Evolutionary conservation across 1,140 invertebrate genomes (phyloP), one percentile per base, ranked within the genome.

Genomic region (Laodelphax striatellus): DNA sequence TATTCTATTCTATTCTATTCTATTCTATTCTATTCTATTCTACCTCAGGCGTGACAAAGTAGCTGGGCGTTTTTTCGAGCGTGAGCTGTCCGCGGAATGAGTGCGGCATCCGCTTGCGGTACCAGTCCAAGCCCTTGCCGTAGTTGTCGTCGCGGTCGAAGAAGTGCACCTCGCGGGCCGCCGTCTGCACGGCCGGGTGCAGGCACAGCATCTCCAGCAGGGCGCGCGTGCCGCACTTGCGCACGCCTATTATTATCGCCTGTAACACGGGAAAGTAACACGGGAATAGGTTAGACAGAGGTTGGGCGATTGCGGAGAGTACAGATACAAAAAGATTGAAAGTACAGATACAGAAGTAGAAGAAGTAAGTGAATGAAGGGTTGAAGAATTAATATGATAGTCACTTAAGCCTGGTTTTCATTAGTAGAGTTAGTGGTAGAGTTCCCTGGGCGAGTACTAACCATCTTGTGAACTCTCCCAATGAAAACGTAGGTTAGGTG

Each of bases 11-110:
- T 74, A 93, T 28, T 28, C 24, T 28, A 6, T 2, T n/a, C n/a
- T n/a, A n/a, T n/a, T n/a, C 24, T 28, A 28, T 28, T 28, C 24
- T 28, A 28, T 28, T 28, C 24, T 28, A 6, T 2, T 28, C 79
- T 74, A 93, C 94, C 80, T 95, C 91, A 16, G 92, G 90, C 14
- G 93, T 97, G 55, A 98, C 90, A 76, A 98, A 97, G 76, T 98
- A 98, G 67, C 92, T 94, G 0, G 95, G 95, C 63, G 92, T 96
- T 74, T 98, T 98, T 75, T 98, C 95, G 67, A 98, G 93, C 14
- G 94, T 97, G 62, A 97, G 85, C 75, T 97, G 92, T 21, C 86
- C 87, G 58, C 82, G 82, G 71, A 88, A 88, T 0, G 92, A 93
- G 67, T 87, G 82, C 5, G 94, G 94, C 94, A 97, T 97, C 75